These are phyloP conservation scores for Phengaris arion DNA, from an alignment of 2,888 invertebrate species.

Conservation along the genomic window DNA sequence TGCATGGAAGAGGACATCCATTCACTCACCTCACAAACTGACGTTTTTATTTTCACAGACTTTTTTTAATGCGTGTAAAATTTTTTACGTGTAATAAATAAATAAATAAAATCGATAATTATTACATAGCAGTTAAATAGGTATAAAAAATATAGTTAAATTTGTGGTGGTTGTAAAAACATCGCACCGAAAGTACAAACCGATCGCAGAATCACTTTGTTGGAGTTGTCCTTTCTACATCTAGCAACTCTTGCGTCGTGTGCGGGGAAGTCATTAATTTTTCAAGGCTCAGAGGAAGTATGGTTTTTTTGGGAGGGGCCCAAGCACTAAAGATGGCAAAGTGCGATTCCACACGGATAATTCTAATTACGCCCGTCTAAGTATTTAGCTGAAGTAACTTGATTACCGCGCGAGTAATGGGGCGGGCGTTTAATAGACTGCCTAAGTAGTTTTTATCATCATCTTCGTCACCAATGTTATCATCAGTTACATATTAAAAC, in stretches of 20 bases:
- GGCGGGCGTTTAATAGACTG: not conserved
- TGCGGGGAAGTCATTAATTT: conserved; percentile 65
- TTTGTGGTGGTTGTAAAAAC: too few species aligned
- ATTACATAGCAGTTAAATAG: too few species aligned
- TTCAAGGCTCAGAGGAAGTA: conserved; percentile 60
- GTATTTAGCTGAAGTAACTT: conserved; percentile 28
- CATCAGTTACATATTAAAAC: not conserved
- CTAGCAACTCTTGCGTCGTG: not conserved
- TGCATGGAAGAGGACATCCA: too few species aligned
- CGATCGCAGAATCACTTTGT: not conserved
- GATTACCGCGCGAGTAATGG: conserved; percentile 29
- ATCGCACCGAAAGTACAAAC: too few species aligned
- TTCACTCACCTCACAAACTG: too few species aligned
- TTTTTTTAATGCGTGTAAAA: too few species aligned
- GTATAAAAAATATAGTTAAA: too few species aligned
- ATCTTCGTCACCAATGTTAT: not conserved
- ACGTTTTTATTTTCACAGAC: too few species aligned
- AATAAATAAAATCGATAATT: too few species aligned
- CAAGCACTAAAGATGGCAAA: conserved; percentile 37
- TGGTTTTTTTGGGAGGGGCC: conserved; percentile 43
- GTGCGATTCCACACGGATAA: conserved; percentile 33
- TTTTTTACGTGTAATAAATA: too few species aligned
- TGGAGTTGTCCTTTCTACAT: not conserved
- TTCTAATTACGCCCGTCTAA: conserved; percentile 26
- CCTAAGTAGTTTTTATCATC: conserved; percentile 7